Evolutionary conservation across 2,888 invertebrate genomes (phyloP).

Genomic region (Tholera decimalis): DNA sequence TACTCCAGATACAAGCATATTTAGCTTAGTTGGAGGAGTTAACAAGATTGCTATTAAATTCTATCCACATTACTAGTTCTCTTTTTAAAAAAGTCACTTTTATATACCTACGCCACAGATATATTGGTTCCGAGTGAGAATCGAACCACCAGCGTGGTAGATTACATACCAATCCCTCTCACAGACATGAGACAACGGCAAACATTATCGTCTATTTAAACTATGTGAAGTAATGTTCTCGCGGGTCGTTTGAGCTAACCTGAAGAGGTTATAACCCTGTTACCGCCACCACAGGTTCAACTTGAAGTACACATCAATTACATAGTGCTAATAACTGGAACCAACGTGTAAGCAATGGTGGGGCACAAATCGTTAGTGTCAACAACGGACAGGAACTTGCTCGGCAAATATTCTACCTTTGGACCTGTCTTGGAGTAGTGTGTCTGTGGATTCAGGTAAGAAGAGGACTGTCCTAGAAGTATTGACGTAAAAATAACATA

Average conservation of each 20-base stretch:
- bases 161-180: no score
- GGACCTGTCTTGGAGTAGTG: conserved; percentile 71
- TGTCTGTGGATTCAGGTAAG: conserved; percentile 51
- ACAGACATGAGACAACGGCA: neutral
- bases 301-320: conserved; percentile 62
- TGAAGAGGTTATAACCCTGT: conserved; percentile 52
- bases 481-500: neutral
- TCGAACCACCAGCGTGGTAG: no score
- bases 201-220: neutral
- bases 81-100: no score
- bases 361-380: conserved; percentile 63
- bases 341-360: conserved; percentile 60
- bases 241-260: conserved; percentile 13
- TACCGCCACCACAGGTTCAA: conserved; percentile 43
- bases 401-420: conserved; percentile 73
- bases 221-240: no score
- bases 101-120: no score
- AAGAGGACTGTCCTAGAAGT: conserved; percentile 5
- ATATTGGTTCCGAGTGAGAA: no score
- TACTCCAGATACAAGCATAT: no score
- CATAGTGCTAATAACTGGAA: conserved; percentile 64
- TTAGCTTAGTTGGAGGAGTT: no score
- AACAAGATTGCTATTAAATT: no score
- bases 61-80: no score
- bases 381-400: conserved; percentile 64